Percentiles rank a stretch among this genome's conserved stretches.
phyloP scores from a whole-genome alignment of 2,113 vertebrate genomes.

The Empidonax alnorum region DNA sequence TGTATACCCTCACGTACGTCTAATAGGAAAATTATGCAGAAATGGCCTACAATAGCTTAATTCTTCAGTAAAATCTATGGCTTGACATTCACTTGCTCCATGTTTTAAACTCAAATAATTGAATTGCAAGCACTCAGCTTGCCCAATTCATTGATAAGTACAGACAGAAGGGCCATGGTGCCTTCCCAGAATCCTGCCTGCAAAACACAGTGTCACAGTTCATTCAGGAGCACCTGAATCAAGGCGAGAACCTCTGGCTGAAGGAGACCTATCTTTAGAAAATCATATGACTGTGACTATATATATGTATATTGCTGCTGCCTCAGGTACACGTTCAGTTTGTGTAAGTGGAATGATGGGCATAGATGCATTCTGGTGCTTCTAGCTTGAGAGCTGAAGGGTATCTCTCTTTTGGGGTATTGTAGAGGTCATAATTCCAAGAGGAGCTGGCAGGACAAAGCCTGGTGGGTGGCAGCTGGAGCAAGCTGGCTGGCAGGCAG shows the following conservation, averaged over 20 bases:
- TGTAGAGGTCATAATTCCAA: background rate
- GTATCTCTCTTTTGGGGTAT: background rate
- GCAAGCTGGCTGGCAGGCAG: background rate
- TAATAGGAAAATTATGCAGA: background rate
- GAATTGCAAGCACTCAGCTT: background rate
- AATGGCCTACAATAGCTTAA: background rate
- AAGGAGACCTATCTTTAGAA: slow-evolving; percentile 41
- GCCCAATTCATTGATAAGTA: background rate
- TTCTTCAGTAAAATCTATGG: background rate
- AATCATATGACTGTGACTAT: background rate
- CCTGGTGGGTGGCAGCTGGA: background rate
- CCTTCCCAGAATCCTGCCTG: background rate
- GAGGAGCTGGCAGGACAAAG: background rate
- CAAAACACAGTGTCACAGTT: background rate
- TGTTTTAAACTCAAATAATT: background rate
- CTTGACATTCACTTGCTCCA: background rate
- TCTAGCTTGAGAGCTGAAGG: background rate
- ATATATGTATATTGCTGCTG: background rate
- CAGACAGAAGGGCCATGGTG: background rate
- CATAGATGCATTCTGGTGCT: background rate
- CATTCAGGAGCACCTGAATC: background rate
- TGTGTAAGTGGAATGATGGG: background rate
- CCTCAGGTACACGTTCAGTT: background rate
- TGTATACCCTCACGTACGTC: background rate
- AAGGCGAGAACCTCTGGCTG: background rate